Percentiles rank a stretch among this genome's conserved stretches.
Conservation (phyloP, 2,888 invertebrate genomes). For the Siphlonurus alternatus region DNA sequence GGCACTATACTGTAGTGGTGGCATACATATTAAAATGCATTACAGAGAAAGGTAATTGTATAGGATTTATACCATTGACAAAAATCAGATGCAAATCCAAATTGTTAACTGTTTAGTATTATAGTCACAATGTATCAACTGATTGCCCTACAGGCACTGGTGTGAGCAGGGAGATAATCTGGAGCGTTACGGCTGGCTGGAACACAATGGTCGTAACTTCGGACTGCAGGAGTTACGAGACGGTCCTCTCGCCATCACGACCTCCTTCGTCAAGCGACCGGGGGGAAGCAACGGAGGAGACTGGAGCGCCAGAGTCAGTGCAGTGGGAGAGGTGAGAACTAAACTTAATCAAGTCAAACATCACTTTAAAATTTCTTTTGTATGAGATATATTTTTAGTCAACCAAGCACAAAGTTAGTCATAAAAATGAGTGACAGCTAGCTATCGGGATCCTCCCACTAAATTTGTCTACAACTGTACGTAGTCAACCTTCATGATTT, state of each 20-base stretch:
- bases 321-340: slow-evolving; percentile 33
- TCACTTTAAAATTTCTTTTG: neutral
- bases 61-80: too few relatives aligned
- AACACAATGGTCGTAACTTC: slow-evolving; percentile 84
- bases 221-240: slow-evolving; percentile 84
- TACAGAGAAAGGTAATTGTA: too few relatives aligned
- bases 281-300: slow-evolving; percentile 76
- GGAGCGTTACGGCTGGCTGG: slow-evolving; percentile 71
- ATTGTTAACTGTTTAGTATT: too few relatives aligned
- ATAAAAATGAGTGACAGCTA: too few relatives aligned
- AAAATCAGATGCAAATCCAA: too few relatives aligned
- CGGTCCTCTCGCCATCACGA: slow-evolving; percentile 53
- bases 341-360: neutral
- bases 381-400: neutral
- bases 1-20: too few relatives aligned
- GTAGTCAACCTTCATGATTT: too few relatives aligned
- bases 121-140: too few relatives aligned
- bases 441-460: too few relatives aligned
- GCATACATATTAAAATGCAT: too few relatives aligned
- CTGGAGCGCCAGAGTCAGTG: slow-evolving; percentile 75
- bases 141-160: slow-evolving; percentile 53
- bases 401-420: too few relatives aligned
- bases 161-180: slow-evolving; percentile 78
- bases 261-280: slow-evolving; percentile 73
- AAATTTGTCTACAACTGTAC: too few relatives aligned